These are phyloP conservation scores for Hipposideros armiger DNA, from an alignment of 2,113 vertebrate genomes.

Conservation along the genomic window DNA sequence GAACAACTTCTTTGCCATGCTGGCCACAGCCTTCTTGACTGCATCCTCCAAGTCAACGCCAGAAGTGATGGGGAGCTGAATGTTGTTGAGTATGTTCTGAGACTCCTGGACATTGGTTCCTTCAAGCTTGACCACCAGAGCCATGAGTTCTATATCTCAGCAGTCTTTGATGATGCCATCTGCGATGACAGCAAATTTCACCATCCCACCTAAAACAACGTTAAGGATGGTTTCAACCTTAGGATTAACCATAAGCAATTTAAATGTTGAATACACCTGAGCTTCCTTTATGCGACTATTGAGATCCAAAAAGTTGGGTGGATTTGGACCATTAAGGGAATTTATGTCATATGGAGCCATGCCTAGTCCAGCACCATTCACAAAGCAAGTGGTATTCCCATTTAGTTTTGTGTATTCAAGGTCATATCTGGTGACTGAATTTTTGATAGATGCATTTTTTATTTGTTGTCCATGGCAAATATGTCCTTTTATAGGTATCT, in stretches of 20 bases:
- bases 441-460: constrained; percentile 93
- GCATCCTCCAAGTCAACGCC: constrained; percentile 92
- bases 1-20: constrained; percentile 87
- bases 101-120: constrained; percentile 92
- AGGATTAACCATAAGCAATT: constrained; percentile 93
- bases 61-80: constrained; percentile 90
- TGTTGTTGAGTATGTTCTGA: constrained; percentile 90
- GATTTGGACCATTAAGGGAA: constrained; percentile 93
- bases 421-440: constrained; percentile 92
- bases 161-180: constrained; percentile 94
- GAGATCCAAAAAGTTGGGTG: constrained; percentile 94
- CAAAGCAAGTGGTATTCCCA: constrained; percentile 95
- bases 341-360: constrained; percentile 95
- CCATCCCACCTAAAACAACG: constrained; percentile 94
- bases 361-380: constrained; percentile 93
- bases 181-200: constrained; percentile 94
- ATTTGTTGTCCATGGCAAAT: constrained; percentile 94
- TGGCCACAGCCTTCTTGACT: constrained; percentile 91
- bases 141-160: constrained; percentile 92
- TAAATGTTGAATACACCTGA: constrained; percentile 94
- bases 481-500: constrained; percentile 94
- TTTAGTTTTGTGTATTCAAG: constrained; percentile 95
- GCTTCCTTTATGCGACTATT: constrained; percentile 93
- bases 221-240: constrained; percentile 94
- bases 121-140: constrained; percentile 93